Evolutionary conservation across 2,888 invertebrate species (phyloP), one percentile per base, ranked within the genome.

Genomic region (Chloroclystis v-ata): DNA sequence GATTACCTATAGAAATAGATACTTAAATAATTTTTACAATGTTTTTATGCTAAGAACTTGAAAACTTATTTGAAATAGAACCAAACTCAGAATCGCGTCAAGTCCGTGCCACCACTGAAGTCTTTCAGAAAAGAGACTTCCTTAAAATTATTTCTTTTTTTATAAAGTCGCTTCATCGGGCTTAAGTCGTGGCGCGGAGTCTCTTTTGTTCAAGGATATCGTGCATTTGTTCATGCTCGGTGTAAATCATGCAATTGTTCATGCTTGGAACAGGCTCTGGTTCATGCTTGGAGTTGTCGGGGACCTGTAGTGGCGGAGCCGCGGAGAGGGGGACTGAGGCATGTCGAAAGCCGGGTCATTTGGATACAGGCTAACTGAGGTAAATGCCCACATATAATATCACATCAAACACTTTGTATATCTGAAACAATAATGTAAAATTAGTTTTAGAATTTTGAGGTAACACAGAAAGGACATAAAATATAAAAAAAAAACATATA

Each of bases 291-390:
- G 78, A 68, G 52, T 58, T 46, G 57, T 60, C 50, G 67, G 82
- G 85, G 92, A 93, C 93, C 93, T 93, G 93, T 93, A 93, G 85
- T 93, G 93, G 81, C 93, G 93, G 86, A 93, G 92, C 85, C 92
- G 90, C 82, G 92, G 92, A 81, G 90, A 89, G 69, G 89, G 89
- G 78, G 89, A 89, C 86, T 91, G 90, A 81, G 91, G 91, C 92
- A 92, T 92, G 89, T 89, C 89, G 90, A 87, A 91, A 90, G 91
- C 91, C 91, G 89, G 89, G 89, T 89, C 92, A 92, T 91, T 74
- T 62, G 71, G 76, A 78, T 72, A 69, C 78, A 74, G 76, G 67
- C 80, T 84, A 83, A 75, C 78, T 80, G 79, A 76, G 75, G 76
- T 68, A 69, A 74, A 65, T 72, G 76, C 72, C 79, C 77, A 77